Conservation (phyloP, 2,888 invertebrate species). For the Leucozona laternaria region DNA sequence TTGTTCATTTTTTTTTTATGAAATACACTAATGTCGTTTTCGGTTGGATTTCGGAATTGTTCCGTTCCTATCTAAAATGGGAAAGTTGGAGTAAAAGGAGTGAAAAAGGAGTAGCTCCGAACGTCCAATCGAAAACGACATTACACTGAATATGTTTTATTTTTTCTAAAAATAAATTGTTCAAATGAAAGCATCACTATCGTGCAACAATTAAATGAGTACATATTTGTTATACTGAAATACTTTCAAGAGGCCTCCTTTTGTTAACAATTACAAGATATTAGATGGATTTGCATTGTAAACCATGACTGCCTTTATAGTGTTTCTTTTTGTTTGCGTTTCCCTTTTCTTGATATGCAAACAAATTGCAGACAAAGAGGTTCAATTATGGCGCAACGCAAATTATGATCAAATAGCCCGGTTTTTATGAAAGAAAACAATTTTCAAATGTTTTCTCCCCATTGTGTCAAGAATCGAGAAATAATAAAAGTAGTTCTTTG, state of each 20-base stretch:
- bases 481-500: constrained; percentile 31
- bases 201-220: background rate
- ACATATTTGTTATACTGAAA: background rate
- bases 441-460: constrained; percentile 15
- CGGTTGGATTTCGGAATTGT: no score
- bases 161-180: background rate
- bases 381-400: constrained; percentile 30
- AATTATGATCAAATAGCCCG: constrained; percentile 51
- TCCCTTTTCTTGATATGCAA: constrained; percentile 19
- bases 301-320: background rate
- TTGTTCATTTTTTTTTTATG: background rate
- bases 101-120: no score
- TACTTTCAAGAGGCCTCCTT: background rate
- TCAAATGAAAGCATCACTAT: background rate
- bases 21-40: no score
- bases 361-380: constrained; percentile 53
- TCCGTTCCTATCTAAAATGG: no score
- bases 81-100: no score
- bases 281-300: background rate
- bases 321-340: background rate
- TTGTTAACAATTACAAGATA: background rate
- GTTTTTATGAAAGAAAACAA: constrained; percentile 8
- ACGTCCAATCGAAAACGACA: no score
- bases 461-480: background rate
- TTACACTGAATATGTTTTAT: background rate